Conservation (phyloP, 1,140 invertebrate genomes). For the Drosophila sturtevanti region DNA sequence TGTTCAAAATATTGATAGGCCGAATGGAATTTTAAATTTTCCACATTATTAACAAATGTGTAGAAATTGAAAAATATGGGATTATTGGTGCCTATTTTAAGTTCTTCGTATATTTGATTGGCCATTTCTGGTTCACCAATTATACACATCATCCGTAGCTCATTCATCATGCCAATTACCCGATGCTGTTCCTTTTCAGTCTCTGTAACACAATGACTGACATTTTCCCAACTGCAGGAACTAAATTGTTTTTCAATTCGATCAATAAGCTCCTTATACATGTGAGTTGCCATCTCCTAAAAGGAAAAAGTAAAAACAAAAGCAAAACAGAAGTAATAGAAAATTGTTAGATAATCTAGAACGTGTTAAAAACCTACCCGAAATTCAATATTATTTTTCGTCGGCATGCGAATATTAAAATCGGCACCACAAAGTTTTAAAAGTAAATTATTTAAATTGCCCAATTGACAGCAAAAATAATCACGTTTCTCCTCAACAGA, state of each 20-base stretch:
- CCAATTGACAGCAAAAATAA: slow-evolving; percentile 59
- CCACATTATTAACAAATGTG: slow-evolving; percentile 49
- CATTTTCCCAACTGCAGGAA: slow-evolving; percentile 26
- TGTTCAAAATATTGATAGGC: slow-evolving; percentile 21
- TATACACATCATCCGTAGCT: slow-evolving; percentile 35
- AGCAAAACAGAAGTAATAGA: too few relatives aligned
- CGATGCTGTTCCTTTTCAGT: slow-evolving; percentile 16
- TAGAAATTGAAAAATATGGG: slow-evolving; percentile 34
- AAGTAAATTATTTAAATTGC: slow-evolving; percentile 51
- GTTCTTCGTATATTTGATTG: slow-evolving; percentile 45
- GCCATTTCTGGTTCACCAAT: slow-evolving; percentile 41
- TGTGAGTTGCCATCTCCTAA: slow-evolving; percentile 67
- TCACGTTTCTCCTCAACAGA: slow-evolving; percentile 23
- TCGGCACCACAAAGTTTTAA: slow-evolving; percentile 59
- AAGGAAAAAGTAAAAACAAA: background rate
- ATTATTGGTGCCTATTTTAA: slow-evolving; percentile 23
- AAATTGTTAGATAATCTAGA: background rate
- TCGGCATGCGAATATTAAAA: slow-evolving; percentile 64
- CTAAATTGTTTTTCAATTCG: slow-evolving; percentile 35
- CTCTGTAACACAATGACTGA: background rate
- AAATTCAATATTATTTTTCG: slow-evolving; percentile 59
- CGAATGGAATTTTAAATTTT: slow-evolving; percentile 37
- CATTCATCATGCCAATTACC: slow-evolving; percentile 31
- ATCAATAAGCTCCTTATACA: slow-evolving; percentile 62
- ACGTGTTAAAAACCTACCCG: slow-evolving; percentile 38